Percentiles rank a stretch among this genome's conserved stretches.
phyloP scores from a whole-genome alignment of 2,797 vertebrate species.

The Leptoclinus maculatus region DNA sequence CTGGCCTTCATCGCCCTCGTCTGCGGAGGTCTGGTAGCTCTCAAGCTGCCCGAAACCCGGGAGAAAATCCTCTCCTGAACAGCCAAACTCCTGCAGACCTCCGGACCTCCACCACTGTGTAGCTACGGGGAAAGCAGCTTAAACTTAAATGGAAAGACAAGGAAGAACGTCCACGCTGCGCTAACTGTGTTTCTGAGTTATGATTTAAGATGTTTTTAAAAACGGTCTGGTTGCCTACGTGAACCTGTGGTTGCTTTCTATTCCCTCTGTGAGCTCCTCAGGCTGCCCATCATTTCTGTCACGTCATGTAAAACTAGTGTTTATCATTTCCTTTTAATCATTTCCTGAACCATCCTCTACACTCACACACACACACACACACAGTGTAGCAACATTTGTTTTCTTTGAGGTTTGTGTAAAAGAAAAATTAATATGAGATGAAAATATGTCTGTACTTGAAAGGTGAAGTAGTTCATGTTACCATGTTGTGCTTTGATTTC shows the following conservation, averaged over 20 bases:
- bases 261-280: constrained; percentile 57
- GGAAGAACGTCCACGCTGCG: constrained; percentile 30
- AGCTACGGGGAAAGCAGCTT: constrained; percentile 25
- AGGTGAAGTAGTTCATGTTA: constrained; percentile 71
- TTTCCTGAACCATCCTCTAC: constrained; percentile 21
- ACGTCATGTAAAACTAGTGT: constrained; percentile 48
- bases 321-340: constrained; percentile 45
- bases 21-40: constrained; percentile 93
- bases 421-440: constrained; percentile 54
- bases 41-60: constrained; percentile 95
- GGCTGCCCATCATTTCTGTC: constrained; percentile 55
- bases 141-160: constrained; percentile 43
- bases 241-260: constrained; percentile 66
- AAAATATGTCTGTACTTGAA: constrained; percentile 67
- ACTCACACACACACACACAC: constrained; percentile 26
- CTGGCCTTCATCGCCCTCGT: constrained; percentile 93
- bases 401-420: constrained; percentile 65
- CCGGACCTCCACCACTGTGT: constrained; percentile 40
- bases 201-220: constrained; percentile 42
- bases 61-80: constrained; percentile 94
- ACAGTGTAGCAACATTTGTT: constrained; percentile 39
- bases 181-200: constrained; percentile 49
- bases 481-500: constrained; percentile 77
- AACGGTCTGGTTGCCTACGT: constrained; percentile 68
- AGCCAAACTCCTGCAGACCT: constrained; percentile 68